Conservation (phyloP, 2,113 vertebrate species). For the Nothocercus julius region DNA sequence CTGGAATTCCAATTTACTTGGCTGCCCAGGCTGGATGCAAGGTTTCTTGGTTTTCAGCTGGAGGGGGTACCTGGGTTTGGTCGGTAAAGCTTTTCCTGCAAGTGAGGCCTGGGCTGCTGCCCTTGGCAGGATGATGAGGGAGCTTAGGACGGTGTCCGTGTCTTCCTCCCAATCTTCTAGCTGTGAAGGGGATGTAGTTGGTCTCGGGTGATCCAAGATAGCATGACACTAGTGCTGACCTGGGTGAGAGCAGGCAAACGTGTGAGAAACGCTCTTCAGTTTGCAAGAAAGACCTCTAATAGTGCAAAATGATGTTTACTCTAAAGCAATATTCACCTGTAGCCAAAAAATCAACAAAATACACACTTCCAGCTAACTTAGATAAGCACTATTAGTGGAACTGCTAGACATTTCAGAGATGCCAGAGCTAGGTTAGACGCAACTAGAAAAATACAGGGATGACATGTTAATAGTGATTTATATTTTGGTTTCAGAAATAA, state of each 20-base stretch:
- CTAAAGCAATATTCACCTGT: not conserved
- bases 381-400: not conserved
- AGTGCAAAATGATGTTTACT: fast-evolving
- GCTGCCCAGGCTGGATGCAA: not conserved
- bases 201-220: not conserved
- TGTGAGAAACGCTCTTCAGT: not conserved
- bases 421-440: not conserved
- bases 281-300: fast-evolving
- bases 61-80: not conserved
- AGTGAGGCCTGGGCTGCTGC: not conserved
- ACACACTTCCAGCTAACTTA: fast-evolving
- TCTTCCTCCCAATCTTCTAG: not conserved
- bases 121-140: not conserved
- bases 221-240: fast-evolving
- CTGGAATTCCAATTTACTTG: not conserved
- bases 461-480: not conserved
- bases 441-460: not conserved
- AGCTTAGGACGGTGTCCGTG: not conserved
- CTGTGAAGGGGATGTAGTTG: fast-evolving
- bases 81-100: not conserved
- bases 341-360: not conserved
- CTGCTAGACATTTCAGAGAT: not conserved
- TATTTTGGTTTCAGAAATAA: not conserved
- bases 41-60: not conserved
- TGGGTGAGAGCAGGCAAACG: fast-evolving